Conservation (phyloP, 2,113 vertebrate species). For the Lonchura striata region DNA sequence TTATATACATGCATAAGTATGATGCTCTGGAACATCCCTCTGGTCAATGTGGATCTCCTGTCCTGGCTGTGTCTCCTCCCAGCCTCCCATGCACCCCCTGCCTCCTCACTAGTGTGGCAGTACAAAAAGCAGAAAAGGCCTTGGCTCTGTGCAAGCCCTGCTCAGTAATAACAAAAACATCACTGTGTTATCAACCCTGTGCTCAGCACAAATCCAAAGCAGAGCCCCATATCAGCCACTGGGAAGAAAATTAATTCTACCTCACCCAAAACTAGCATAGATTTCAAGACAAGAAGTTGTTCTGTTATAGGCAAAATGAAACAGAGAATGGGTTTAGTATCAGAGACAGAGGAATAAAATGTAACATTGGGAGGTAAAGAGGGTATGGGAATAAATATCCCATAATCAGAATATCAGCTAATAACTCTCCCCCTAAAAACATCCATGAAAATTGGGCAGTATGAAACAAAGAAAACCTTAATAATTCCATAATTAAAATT, state of each 20-base stretch:
- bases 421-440: background rate
- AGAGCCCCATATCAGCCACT: background rate
- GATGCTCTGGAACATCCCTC: background rate
- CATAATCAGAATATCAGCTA: background rate
- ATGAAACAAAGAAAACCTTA: background rate
- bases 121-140: rapidly evolving
- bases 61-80: background rate
- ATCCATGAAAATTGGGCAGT: background rate
- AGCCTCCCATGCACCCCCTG: rapidly evolving
- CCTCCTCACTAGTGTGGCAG: rapidly evolving
- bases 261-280: background rate
- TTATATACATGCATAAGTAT: too few species aligned
- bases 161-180: background rate
- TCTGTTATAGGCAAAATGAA: background rate
- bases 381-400: background rate
- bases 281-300: background rate
- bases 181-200: background rate
- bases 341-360: background rate
- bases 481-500: background rate
- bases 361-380: background rate
- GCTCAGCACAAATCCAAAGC: background rate
- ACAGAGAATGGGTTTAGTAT: background rate
- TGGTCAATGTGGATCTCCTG: background rate
- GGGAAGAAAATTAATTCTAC: background rate
- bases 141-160: background rate